These are phyloP conservation scores for Drosophila subobscura DNA, from an alignment of 1,140 invertebrate species.

Conservation along the genomic window DNA sequence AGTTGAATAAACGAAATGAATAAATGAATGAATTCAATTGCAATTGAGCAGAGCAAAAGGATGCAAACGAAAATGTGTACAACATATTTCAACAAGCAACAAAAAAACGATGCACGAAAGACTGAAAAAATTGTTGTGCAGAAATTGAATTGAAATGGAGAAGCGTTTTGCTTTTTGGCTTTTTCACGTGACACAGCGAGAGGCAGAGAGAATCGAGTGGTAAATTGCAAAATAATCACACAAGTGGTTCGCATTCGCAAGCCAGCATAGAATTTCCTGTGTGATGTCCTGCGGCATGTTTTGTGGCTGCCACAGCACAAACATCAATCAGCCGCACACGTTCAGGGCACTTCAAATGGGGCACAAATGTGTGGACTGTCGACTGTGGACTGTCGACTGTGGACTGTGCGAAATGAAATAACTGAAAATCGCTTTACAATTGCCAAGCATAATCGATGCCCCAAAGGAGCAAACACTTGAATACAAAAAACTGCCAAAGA, in stretches of 20 bases:
- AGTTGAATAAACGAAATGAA: constrained; percentile 51
- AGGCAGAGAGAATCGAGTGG: constrained; percentile 46
- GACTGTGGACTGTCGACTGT: constrained; percentile 3
- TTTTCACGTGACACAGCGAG: constrained; percentile 3
- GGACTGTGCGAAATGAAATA: constrained; percentile 57
- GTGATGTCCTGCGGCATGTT: constrained; percentile 68
- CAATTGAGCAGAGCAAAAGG: constrained; percentile 54
- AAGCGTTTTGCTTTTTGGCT: constrained; percentile 25
- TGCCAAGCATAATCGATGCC: constrained; percentile 79
- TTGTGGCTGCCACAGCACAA: constrained; percentile 60
- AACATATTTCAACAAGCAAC: not conserved
- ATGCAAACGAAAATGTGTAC: not conserved
- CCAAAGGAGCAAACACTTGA: constrained; percentile 81
- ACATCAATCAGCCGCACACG: constrained; percentile 65
- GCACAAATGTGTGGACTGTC: not conserved
- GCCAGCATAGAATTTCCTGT: constrained; percentile 21
- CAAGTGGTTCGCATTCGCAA: constrained; percentile 43
- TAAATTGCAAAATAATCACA: constrained; percentile 81
- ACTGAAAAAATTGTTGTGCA: constrained; percentile 50
- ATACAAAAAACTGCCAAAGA: constrained; percentile 15
- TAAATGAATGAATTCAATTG: constrained; percentile 80
- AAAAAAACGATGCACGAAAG: constrained; percentile 8
- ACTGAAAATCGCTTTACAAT: constrained; percentile 83
- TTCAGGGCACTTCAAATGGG: constrained; percentile 4
- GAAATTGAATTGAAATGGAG: constrained; percentile 69